Conservation (phyloP, 64 coral and sea anemone species). For the Astreopora myriophthalma region DNA sequence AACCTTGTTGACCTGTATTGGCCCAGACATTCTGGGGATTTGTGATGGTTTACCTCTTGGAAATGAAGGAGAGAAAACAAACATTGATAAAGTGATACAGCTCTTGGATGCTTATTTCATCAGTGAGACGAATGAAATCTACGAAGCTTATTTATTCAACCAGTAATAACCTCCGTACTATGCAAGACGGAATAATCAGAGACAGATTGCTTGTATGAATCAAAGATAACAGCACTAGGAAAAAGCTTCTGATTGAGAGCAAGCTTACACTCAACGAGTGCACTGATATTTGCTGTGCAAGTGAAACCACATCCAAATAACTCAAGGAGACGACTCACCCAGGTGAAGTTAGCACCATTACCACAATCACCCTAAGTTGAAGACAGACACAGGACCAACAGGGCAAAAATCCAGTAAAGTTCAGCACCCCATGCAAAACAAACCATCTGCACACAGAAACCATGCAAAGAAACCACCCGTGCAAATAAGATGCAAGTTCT, state of each 20-base stretch:
- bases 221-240: not conserved
- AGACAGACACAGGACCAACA: too few relatives aligned
- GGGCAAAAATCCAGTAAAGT: too few relatives aligned
- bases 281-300: not conserved
- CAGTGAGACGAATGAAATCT: constrained; percentile 23
- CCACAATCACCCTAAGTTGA: too few relatives aligned
- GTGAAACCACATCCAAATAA: too few relatives aligned
- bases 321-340: too few relatives aligned
- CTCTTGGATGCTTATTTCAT: constrained; percentile 5
- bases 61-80: not conserved
- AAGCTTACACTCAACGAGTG: not conserved
- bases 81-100: constrained; percentile 21
- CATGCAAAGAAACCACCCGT: too few relatives aligned
- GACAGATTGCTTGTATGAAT: not conserved
- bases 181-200: not conserved
- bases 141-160: not conserved
- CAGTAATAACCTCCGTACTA: not conserved
- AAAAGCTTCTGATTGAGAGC: not conserved
- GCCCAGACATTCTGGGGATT: constrained; percentile 20
- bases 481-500: too few relatives aligned
- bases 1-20: not conserved
- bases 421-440: too few relatives aligned
- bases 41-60: constrained; percentile 7
- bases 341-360: too few relatives aligned
- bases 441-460: too few relatives aligned